A percentile compares a stretch with the other conserved stretches of the same genome.
These are phyloP conservation scores for Asobara japonica DNA, from an alignment of 1,140 invertebrate species.

Conservation along the genomic window DNA sequence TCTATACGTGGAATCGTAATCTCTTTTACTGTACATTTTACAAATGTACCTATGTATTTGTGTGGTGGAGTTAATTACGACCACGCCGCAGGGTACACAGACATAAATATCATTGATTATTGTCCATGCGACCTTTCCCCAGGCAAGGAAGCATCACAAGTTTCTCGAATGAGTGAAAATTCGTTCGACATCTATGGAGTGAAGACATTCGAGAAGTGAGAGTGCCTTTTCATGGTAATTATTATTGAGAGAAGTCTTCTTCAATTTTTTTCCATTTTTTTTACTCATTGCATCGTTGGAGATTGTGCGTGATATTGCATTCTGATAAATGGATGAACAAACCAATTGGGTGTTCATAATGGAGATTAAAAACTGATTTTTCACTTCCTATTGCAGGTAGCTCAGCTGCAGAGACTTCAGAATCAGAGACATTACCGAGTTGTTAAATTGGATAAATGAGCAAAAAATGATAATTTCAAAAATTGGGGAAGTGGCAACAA, in stretches of 20 bases:
- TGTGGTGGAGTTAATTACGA: conserved; percentile 9
- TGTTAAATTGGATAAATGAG: too few species aligned
- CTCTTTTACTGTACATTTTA: conserved; percentile 8
- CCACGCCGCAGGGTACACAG: background rate
- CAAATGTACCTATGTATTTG: background rate
- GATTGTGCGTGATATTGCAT: too few species aligned
- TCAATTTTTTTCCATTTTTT: background rate
- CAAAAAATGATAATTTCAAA: too few species aligned
- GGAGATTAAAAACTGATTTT: too few species aligned
- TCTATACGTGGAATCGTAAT: background rate
- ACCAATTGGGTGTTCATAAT: too few species aligned
- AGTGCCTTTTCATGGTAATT: background rate
- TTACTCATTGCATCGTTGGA: too few species aligned
- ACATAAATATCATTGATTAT: conserved; percentile 12
- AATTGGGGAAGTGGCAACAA: too few species aligned
- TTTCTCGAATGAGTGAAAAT: conserved; percentile 8
- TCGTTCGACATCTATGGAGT: conserved; percentile 8
- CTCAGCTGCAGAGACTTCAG: too few species aligned
- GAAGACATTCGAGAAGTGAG: conserved; percentile 4
- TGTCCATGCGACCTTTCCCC: conserved; percentile 4
- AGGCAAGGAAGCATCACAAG: conserved; percentile 5
- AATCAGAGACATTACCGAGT: too few species aligned
- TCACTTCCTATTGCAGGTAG: too few species aligned
- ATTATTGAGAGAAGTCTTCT: background rate
- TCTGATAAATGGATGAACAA: too few species aligned